Conservation (phyloP, 2,113 vertebrate genomes). For the Panurus biarmicus region DNA sequence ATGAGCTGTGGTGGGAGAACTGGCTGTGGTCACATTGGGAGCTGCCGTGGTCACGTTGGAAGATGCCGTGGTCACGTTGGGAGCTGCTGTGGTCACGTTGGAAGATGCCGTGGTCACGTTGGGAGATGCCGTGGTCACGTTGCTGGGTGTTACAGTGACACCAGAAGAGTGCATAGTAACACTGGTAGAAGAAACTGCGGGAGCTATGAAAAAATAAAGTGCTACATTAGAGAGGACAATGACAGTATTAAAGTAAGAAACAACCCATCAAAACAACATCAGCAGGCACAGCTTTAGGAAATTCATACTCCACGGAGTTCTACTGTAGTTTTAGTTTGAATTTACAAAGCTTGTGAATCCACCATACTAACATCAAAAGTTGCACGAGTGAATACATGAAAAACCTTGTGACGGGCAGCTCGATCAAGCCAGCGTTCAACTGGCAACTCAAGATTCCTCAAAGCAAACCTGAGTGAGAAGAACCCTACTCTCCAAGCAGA, state of each 20-base stretch:
- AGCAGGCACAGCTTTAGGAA: neutral
- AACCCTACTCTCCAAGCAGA: neutral
- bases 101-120: neutral
- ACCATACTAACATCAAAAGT: neutral
- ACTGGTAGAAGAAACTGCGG: fast-evolving
- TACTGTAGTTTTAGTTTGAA: neutral
- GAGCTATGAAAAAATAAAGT: neutral
- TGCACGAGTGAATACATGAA: neutral
- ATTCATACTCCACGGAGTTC: neutral
- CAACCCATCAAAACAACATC: neutral
- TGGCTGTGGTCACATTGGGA: neutral
- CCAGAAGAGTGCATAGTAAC: fast-evolving
- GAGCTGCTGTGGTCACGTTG: fast-evolving
- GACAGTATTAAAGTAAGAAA: neutral
- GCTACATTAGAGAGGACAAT: neutral
- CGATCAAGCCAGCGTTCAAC: neutral
- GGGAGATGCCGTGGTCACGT: too few species aligned
- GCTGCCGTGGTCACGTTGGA: neutral
- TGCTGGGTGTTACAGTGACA: neutral
- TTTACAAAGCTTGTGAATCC: neutral
- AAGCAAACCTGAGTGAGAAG: neutral
- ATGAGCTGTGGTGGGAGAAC: neutral
- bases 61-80: neutral
- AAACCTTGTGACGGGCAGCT: neutral
- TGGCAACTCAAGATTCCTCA: neutral